Conservation (phyloP, 2,888 invertebrate genomes). For the Zelleria hepariella region DNA sequence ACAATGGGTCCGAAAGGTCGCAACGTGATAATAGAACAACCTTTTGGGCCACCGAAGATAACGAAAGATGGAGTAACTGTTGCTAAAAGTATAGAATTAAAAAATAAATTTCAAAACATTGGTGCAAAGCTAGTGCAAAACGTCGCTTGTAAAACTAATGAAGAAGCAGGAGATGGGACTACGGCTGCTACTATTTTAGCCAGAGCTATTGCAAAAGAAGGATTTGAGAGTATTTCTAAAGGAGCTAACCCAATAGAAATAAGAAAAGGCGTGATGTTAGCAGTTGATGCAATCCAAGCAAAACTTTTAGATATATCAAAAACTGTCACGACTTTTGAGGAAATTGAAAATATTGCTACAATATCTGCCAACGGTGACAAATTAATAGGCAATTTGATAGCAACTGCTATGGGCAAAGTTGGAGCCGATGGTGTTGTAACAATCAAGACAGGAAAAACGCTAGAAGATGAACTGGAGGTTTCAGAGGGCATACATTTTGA, state of each 20-base stretch:
- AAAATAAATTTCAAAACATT: constrained; percentile 98
- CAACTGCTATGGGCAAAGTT: constrained; percentile 95
- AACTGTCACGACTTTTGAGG: constrained; percentile 94
- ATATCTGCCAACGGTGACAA: constrained; percentile 98
- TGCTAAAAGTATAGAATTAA: constrained; percentile 96
- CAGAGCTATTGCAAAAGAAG: constrained; percentile 97
- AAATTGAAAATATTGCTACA: constrained; percentile 99
- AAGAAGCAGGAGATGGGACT: constrained; percentile 99
- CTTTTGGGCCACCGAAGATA: constrained; percentile 98
- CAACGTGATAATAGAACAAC: constrained; percentile 98
- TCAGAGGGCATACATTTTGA: constrained; percentile 99
- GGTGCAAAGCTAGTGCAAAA: constrained; percentile 98
- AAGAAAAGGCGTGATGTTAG: constrained; percentile 89
- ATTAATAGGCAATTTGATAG: constrained; percentile 91
- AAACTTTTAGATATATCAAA: constrained; percentile 90
- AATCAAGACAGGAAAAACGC: constrained; percentile 98
- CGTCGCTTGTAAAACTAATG: constrained; percentile 99
- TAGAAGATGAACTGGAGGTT: constrained; percentile 93
- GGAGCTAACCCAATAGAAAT: constrained; percentile 98
- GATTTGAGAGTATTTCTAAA: constrained; percentile 96
- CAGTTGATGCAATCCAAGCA: constrained; percentile 91
- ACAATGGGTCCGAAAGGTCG: constrained; percentile 99
- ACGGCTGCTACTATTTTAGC: constrained; percentile 98
- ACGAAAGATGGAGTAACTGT: constrained; percentile 99
- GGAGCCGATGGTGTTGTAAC: constrained; percentile 99